A percentile compares a stretch with the other conserved stretches of the same genome.
phyloP scores from a whole-genome alignment of 2,888 invertebrate species.

The Athalia rosae region DNA sequence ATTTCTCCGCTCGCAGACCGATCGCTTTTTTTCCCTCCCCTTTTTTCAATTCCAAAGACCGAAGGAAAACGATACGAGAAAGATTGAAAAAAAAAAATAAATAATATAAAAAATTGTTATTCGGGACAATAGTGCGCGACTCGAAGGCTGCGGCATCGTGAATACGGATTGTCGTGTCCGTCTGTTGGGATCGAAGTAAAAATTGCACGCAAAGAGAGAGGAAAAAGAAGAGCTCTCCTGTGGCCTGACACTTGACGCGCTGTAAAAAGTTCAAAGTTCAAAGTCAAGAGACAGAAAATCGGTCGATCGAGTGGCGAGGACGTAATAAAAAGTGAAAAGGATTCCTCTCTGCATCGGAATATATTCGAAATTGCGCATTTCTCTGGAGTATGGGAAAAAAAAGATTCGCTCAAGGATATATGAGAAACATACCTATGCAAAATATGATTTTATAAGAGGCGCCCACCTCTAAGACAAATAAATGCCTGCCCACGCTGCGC shows the following conservation, averaged over 20 bases:
- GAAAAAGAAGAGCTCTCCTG: background rate
- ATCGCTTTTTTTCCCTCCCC: background rate
- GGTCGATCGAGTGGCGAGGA: conserved; percentile 17
- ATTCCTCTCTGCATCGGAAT: background rate
- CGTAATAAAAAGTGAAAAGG: conserved; percentile 15
- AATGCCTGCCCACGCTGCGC: conserved; percentile 11
- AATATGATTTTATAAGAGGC: too few relatives aligned
- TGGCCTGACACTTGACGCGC: conserved; percentile 1
- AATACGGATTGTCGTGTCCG: too few relatives aligned
- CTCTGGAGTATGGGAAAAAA: too few relatives aligned
- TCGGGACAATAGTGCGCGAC: background rate
- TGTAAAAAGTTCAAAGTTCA: conserved; percentile 34
- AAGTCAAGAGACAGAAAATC: conserved; percentile 36
- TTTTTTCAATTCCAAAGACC: background rate
- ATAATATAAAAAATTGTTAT: background rate
- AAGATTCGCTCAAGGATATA: too few relatives aligned
- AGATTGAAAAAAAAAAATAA: background rate
- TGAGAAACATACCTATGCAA: too few relatives aligned
- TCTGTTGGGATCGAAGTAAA: too few relatives aligned
- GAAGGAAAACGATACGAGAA: background rate
- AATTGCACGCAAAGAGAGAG: background rate
- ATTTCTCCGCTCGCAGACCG: background rate
- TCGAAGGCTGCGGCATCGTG: background rate
- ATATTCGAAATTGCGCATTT: too few relatives aligned
- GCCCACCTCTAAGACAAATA: conserved; percentile 18